Evolutionary conservation across 2,113 vertebrate species (phyloP), one percentile per base, ranked within the genome.

Genomic region (Synchiropus splendidus): DNA sequence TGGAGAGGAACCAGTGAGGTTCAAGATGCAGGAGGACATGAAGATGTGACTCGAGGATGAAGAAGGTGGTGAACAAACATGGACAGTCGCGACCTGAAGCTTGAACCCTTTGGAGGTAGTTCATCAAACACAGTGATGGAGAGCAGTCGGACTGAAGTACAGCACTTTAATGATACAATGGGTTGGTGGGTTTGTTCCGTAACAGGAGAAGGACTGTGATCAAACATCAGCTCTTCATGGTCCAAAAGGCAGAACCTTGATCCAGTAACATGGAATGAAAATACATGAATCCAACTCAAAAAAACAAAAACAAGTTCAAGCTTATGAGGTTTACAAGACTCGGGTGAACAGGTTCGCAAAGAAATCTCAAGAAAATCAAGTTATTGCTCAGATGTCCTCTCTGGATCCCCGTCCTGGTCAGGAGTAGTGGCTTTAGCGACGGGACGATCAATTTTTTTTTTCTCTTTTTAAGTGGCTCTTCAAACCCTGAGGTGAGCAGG

Each of bases 151-250:
- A n/a, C 21, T 75, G 42, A 64, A 57, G 66, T 82, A 79, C 79
- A 82, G 77, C 80, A 81, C 76, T 83, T 80, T 80, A 80, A 76
- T 82, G 71, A 80, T 78, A 76, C 74, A 74, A 77, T 67, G 69
- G 59, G 49, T 70, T 64, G 58, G 64, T 72, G n/a, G n/a, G 70
- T 66, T 73, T 64, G 58, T 77, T 74, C 39, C 55, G 68, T 60
- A 67, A 77, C 72, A 82, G 58, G 51, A 58, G 15, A 65, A 71
- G 21, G 21, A 27, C 21, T 27, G n/a, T n/a, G n/a, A n/a, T n/a
- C 21, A 27, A 27, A 27, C 21, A 27, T 27, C 21, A 27, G 21
- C 21, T 27, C 21, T 27, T 27, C 61, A 8, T 72, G 63, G 61
- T 34, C 32, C 12, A 34, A 34, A 34, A 34, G 32, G 12, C 32